Conservation (phyloP, 2,113 vertebrate genomes). For the Pseudorhombus dupliciocellatus region DNA sequence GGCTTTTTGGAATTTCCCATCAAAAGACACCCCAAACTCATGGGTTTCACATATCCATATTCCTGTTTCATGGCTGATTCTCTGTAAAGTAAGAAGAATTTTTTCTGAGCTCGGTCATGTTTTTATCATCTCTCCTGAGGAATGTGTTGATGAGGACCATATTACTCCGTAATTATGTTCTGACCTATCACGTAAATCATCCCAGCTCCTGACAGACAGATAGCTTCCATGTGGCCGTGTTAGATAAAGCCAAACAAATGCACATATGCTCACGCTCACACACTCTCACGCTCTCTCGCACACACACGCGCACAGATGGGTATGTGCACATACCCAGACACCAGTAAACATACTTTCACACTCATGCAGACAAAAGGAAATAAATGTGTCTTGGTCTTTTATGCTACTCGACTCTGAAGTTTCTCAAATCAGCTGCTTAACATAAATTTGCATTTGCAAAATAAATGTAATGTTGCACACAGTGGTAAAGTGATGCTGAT, state of each 20-base stretch:
- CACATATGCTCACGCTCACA: slow-evolving; percentile 15
- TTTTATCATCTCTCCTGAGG: slow-evolving; percentile 19
- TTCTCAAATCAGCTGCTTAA: slow-evolving; percentile 72
- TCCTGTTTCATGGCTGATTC: neutral
- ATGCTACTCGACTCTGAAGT: slow-evolving; percentile 65
- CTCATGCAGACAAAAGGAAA: slow-evolving; percentile 59
- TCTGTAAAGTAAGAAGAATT: slow-evolving; percentile 13
- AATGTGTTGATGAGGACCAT: slow-evolving; percentile 28
- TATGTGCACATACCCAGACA: neutral
- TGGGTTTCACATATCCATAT: neutral
- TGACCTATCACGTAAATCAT: slow-evolving; percentile 51
- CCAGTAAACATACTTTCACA: slow-evolving; percentile 12
- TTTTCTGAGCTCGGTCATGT: neutral
- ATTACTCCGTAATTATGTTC: slow-evolving; percentile 13
- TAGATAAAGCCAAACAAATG: slow-evolving; percentile 4
- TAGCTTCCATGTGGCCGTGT: slow-evolving; percentile 11
- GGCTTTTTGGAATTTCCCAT: no score
- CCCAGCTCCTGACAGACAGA: slow-evolving; percentile 12
- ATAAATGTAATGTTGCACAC: slow-evolving; percentile 69
- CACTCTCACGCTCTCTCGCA: neutral
- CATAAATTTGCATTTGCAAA: slow-evolving; percentile 80
- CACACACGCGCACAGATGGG: slow-evolving; percentile 5
- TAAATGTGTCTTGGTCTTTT: slow-evolving; percentile 60
- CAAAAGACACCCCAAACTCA: no score
- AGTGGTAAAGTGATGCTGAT: slow-evolving; percentile 64